Conservation (phyloP, 2,797 vertebrate genomes). For the Pampus argenteus region DNA sequence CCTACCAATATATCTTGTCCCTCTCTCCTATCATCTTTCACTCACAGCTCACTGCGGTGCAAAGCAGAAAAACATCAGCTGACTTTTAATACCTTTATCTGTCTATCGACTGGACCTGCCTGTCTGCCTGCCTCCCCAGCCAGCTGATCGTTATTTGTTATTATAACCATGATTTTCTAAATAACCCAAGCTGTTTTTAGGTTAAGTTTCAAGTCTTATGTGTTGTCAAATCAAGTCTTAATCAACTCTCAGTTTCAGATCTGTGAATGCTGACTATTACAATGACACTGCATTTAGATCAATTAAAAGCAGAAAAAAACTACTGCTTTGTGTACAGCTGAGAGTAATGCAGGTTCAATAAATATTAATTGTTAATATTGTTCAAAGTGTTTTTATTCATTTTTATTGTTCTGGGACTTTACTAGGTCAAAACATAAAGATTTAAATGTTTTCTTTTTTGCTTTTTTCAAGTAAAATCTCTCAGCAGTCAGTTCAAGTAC, state of each 20-base stretch:
- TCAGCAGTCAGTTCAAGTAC: conserved; percentile 6
- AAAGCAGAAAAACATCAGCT: conserved; percentile 69
- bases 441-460: conserved; percentile 7
- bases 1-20: conserved; percentile 67
- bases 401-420: conserved; percentile 1
- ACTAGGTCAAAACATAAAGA: conserved; percentile 6
- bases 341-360: not conserved
- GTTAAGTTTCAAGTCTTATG: not conserved
- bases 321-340: not conserved
- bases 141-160: conserved; percentile 5
- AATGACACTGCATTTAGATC: not conserved
- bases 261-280: not conserved
- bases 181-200: not conserved
- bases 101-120: conserved; percentile 20
- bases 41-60: conserved; percentile 67
- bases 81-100: conserved; percentile 78
- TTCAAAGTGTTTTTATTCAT: not conserved
- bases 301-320: not conserved
- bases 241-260: not conserved
- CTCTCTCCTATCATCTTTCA: conserved; percentile 74
- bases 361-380: not conserved
- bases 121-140: conserved; percentile 9
- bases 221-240: not conserved
- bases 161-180: not conserved
- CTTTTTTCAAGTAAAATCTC: not conserved